Evolutionary conservation across 2,797 vertebrate species (phyloP).

Genomic region (Hephaestus fuliginosus): DNA sequence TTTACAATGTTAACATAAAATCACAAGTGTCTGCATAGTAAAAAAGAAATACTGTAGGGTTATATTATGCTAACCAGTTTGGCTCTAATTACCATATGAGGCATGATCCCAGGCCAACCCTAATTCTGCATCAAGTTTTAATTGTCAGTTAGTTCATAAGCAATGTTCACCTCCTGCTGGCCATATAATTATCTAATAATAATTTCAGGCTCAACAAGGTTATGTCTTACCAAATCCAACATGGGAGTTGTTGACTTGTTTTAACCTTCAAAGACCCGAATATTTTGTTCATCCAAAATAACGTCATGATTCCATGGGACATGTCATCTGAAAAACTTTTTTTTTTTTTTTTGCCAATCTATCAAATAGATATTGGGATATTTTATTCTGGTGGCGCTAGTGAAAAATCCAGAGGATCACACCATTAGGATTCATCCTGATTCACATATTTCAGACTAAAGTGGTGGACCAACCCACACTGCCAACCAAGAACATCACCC

Average conservation of each 20-base stretch:
- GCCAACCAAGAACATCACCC: neutral
- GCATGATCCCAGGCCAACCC: neutral
- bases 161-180: neutral
- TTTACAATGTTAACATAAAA: too few species aligned
- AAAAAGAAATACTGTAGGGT: too few species aligned
- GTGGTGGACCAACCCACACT: neutral
- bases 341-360: neutral
- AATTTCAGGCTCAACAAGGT: neutral
- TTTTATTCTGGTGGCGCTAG: neutral
- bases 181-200: neutral
- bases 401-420: neutral
- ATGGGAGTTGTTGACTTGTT: neutral
- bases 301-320: too few species aligned
- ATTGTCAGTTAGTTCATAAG: too few species aligned
- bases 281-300: neutral
- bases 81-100: conserved; percentile 1
- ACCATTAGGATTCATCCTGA: too few species aligned
- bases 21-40: too few species aligned
- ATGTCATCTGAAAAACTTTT: neutral
- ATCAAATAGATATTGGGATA: neutral
- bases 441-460: neutral
- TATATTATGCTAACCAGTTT: neutral
- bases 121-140: too few species aligned
- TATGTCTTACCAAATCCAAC: neutral
- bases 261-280: neutral